Evolutionary conservation across 1,140 invertebrate species (phyloP).

Genomic region (Geopemphigus sp.): DNA sequence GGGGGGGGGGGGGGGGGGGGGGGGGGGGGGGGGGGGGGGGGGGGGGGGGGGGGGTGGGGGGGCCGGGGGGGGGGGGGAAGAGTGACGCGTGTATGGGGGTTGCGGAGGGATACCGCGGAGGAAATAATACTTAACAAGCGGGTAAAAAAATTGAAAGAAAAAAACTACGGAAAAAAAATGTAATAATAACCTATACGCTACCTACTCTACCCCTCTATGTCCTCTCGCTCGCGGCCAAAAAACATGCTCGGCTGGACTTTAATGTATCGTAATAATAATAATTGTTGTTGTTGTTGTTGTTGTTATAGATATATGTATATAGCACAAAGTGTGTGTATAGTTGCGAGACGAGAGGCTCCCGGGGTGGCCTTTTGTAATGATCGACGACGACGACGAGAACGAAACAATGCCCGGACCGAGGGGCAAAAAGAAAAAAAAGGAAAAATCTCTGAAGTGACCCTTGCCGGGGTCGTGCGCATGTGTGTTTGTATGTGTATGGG

Average conservation of each 20-base stretch:
- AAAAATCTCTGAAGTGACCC: slow-evolving; percentile 38
- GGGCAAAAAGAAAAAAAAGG: not conserved
- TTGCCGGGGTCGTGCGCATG: slow-evolving; percentile 10
- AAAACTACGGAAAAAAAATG: no score
- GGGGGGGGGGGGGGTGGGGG: no score
- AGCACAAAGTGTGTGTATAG: not conserved
- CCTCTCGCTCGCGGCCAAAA: not conserved
- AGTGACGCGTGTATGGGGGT: not conserved
- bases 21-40: no score
- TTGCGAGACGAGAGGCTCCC: slow-evolving; percentile 28
- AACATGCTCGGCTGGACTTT: slow-evolving; percentile 36
- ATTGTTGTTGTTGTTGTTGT: slow-evolving; percentile 39
- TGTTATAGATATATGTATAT: slow-evolving; percentile 28
- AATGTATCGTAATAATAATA: slow-evolving; percentile 47
- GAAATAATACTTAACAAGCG: not conserved
- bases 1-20: no score
- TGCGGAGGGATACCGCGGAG: no score
- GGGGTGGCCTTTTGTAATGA: slow-evolving; percentile 49
- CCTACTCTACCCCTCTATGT: no score
- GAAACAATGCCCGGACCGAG: slow-evolving; percentile 25
- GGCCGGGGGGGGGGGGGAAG: not conserved
- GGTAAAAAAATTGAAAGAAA: not conserved
- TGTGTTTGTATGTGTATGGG: not conserved
- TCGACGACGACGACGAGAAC: slow-evolving; percentile 20
- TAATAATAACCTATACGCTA: not conserved